phyloP scores from a whole-genome alignment of 2,888 invertebrate species.

The Lasioglossum marginatum region DNA sequence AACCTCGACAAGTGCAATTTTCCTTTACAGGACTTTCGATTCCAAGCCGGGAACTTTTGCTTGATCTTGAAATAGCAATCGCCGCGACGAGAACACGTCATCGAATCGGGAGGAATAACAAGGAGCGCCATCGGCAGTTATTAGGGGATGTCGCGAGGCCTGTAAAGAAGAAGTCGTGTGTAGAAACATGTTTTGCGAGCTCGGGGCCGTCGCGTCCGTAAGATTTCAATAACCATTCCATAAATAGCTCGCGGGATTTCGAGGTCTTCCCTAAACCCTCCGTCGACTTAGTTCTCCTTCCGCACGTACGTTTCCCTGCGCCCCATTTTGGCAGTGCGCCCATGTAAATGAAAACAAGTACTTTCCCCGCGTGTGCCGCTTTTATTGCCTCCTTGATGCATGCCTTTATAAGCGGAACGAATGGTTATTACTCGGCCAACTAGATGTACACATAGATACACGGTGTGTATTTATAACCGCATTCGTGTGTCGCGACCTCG shows the following conservation, averaged over 20 bases:
- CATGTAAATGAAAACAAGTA: constrained; percentile 83
- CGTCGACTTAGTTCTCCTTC: constrained; percentile 39
- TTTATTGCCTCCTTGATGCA: constrained; percentile 82
- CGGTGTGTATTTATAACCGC: constrained; percentile 34
- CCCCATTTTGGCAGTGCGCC: constrained; percentile 79
- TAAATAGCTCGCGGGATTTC: constrained; percentile 79
- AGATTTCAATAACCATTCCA: constrained; percentile 82
- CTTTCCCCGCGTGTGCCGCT: constrained; percentile 71
- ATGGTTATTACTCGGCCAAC: constrained; percentile 79
- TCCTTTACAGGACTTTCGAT: no score
- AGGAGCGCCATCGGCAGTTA: constrained; percentile 10
- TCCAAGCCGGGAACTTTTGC: no score
- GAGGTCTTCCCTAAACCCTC: constrained; percentile 55
- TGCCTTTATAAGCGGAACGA: constrained; percentile 82
- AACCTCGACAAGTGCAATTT: no score
- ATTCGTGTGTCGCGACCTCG: constrained; percentile 19
- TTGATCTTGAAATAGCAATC: background rate
- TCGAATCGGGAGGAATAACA: constrained; percentile 46
- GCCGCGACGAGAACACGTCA: background rate
- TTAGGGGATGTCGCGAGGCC: constrained; percentile 10
- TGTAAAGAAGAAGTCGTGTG: constrained; percentile 50
- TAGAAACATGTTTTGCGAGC: constrained; percentile 73
- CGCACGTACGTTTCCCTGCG: constrained; percentile 52
- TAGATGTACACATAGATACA: constrained; percentile 62
- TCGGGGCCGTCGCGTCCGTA: constrained; percentile 49